Evolutionary conservation across 2,888 invertebrate genomes (phyloP).

Genomic region (Pyrocoelia pectoralis): DNA sequence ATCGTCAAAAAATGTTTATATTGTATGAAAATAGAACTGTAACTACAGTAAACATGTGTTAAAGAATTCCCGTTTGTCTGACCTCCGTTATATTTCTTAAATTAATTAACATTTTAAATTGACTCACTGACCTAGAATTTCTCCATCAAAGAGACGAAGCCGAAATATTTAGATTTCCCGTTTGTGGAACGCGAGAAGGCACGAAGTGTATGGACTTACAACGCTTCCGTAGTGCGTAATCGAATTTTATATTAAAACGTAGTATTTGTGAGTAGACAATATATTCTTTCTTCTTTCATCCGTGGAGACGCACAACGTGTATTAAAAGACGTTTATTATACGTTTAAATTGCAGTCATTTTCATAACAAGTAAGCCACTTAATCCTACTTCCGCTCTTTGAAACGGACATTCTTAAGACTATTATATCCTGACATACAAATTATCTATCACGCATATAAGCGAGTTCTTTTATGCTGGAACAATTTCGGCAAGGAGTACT

Average conservation of each 20-base stretch:
- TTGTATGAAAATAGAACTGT: conserved; percentile 3
- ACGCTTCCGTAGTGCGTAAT: too few relatives aligned
- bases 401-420: conserved; percentile 29
- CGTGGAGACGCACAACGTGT: conserved; percentile 26
- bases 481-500: too few relatives aligned
- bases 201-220: neutral
- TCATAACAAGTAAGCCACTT: conserved; percentile 35
- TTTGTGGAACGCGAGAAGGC: neutral
- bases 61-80: conserved; percentile 16
- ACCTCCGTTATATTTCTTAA: conserved; percentile 15
- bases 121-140: conserved; percentile 24
- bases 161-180: conserved; percentile 6
- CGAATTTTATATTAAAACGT: neutral
- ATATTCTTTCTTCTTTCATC: conserved; percentile 33
- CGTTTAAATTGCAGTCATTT: conserved; percentile 36
- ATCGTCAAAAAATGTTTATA: neutral
- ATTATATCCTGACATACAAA: conserved; percentile 23
- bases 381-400: conserved; percentile 31
- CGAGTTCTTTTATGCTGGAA: neutral
- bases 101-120: conserved; percentile 16
- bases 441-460: conserved; percentile 11
- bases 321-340: conserved; percentile 31
- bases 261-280: conserved; percentile 16
- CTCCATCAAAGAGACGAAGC: neutral
- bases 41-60: neutral